Conservation (phyloP, 2,797 vertebrate species). For the Leontopithecus rosalia region DNA sequence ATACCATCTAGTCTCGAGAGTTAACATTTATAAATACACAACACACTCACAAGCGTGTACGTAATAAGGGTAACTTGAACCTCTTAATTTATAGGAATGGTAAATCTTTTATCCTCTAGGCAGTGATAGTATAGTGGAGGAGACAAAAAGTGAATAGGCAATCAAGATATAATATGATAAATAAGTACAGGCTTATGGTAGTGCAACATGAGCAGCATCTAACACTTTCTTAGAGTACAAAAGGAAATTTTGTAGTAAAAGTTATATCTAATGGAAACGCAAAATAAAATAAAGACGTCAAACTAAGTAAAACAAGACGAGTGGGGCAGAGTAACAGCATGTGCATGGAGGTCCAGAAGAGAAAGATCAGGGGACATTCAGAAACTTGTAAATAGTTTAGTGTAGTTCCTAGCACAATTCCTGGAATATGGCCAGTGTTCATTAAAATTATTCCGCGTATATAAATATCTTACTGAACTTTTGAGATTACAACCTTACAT, state of each 20-base stretch:
- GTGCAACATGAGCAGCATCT: neutral
- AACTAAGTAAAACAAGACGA: neutral
- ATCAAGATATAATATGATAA: neutral
- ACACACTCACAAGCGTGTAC: neutral
- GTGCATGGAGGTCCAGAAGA: neutral
- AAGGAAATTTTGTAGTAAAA: neutral
- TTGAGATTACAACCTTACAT: neutral
- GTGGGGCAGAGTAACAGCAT: neutral
- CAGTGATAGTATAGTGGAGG: neutral
- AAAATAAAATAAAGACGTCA: neutral
- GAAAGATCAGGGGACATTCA: neutral
- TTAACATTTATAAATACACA: conserved; percentile 2
- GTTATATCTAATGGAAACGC: neutral
- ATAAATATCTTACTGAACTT: neutral
- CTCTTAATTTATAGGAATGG: neutral
- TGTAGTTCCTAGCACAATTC: neutral
- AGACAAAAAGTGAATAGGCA: neutral
- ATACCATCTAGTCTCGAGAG: neutral
- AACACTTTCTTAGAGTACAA: neutral
- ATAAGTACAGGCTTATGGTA: neutral
- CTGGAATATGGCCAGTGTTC: neutral
- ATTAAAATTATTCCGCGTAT: neutral
- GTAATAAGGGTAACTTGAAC: conserved; percentile 13
- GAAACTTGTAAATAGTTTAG: neutral
- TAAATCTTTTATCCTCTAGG: neutral